These are phyloP conservation scores for Glaucomys volans DNA, from an alignment of 2,113 vertebrate genomes.

Conservation along the genomic window DNA sequence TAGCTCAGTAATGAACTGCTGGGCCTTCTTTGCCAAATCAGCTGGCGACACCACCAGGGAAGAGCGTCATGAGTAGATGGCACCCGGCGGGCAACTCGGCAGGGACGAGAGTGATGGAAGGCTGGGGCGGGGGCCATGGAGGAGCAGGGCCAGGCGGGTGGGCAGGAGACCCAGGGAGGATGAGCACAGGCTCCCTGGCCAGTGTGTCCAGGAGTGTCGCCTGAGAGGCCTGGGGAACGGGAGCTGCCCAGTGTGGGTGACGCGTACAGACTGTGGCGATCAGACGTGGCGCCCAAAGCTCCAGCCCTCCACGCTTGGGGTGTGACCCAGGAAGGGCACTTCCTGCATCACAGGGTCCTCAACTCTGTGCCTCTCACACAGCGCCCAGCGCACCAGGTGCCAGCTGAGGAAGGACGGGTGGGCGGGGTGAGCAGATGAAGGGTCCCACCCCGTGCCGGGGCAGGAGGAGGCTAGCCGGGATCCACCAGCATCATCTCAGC, in stretches of 20 bases:
- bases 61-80: rapidly evolving
- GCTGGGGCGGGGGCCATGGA: neutral
- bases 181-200: neutral
- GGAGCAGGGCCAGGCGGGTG: neutral
- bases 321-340: no score
- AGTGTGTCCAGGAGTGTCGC: neutral
- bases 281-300: rapidly evolving
- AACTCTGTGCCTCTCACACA: neutral
- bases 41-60: neutral
- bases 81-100: rapidly evolving
- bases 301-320: rapidly evolving
- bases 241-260: neutral
- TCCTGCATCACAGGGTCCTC: neutral
- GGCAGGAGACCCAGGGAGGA: rapidly evolving
- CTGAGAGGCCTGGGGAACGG: neutral
- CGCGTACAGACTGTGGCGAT: no score
- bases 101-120: neutral
- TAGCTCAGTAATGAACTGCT: rapidly evolving
- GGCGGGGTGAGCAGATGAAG: no score
- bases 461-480: neutral
- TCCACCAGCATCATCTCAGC: neutral
- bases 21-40: rapidly evolving
- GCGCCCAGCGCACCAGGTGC: neutral
- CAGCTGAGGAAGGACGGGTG: no score
- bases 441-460: neutral